Conservation (phyloP, 23 tunicate species). For the Ascidia mentula region DNA sequence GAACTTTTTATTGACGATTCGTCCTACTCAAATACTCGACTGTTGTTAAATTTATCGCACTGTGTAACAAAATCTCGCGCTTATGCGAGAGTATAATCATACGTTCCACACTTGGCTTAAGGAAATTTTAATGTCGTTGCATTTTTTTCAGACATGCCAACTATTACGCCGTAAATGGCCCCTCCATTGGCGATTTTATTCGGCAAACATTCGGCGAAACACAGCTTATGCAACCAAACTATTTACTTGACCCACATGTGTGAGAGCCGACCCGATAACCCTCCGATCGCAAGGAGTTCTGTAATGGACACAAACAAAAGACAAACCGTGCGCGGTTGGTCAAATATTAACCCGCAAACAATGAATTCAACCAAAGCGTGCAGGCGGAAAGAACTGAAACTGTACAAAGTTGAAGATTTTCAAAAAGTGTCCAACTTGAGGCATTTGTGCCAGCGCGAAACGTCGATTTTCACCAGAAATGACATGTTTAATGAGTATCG, state of each 20-base stretch:
- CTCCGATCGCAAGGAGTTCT: background rate
- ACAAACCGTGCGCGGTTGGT: background rate
- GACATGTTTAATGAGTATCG: no score
- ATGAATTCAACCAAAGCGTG: background rate
- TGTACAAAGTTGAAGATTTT: background rate
- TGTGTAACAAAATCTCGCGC: no score
- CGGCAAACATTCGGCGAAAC: background rate
- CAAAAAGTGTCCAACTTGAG: no score
- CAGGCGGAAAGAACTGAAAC: background rate
- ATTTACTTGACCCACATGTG: background rate
- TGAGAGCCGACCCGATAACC: background rate
- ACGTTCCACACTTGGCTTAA: no score
- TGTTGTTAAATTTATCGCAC: no score
- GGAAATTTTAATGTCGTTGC: no score
- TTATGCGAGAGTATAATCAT: no score
- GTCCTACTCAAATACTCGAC: slow-evolving; percentile 1
- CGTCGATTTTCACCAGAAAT: no score
- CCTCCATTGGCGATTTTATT: background rate
- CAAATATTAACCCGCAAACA: slow-evolving; percentile 3
- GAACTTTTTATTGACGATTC: background rate
- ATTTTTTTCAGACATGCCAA: no score
- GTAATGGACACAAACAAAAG: slow-evolving; percentile 7
- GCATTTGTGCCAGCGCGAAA: no score
- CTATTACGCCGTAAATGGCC: background rate
- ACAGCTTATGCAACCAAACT: background rate